phyloP scores from a whole-genome alignment of 1,140 invertebrate genomes.

The Drosophila dunni region DNA sequence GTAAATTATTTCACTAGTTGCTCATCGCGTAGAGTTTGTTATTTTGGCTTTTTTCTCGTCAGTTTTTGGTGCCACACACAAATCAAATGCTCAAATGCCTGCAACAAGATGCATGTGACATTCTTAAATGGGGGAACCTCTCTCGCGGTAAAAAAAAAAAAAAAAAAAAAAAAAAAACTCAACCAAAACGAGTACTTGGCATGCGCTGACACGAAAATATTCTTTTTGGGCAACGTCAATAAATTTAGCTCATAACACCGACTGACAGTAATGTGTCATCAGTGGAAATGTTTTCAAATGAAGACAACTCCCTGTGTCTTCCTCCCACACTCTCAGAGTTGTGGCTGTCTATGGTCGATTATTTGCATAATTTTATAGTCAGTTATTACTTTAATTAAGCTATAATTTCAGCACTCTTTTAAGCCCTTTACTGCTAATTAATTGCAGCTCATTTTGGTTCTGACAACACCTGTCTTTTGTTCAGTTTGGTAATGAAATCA shows the following conservation, averaged over 20 bases:
- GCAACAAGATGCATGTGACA: conserved; percentile 65
- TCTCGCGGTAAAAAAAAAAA: conserved; percentile 36
- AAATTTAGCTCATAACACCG: conserved; percentile 78
- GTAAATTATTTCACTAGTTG: conserved; percentile 10
- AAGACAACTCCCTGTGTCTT: conserved; percentile 30
- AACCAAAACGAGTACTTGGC: conserved; percentile 54
- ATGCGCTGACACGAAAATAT: conserved; percentile 72
- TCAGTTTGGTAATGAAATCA: conserved; percentile 64
- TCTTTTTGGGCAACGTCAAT: conserved; percentile 67
- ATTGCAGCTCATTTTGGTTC: conserved; percentile 2
- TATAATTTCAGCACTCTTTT: background rate
- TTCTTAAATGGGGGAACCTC: conserved; percentile 41
- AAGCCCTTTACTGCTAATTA: background rate
- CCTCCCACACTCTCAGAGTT: background rate
- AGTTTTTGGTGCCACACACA: conserved; percentile 44
- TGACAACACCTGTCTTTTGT: conserved; percentile 33
- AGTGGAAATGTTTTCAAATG: conserved; percentile 73
- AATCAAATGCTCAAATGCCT: conserved; percentile 60
- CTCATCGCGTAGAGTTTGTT: conserved; percentile 3
- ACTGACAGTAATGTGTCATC: conserved; percentile 81
- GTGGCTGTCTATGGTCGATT: conserved; percentile 7
- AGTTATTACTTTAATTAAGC: conserved; percentile 2
- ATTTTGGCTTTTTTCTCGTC: conserved; percentile 5
- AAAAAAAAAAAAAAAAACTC: conserved; percentile 42
- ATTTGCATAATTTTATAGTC: background rate